These are phyloP conservation scores for Eidolon dupreanum DNA, from an alignment of 2,797 vertebrate species.

Conservation along the genomic window DNA sequence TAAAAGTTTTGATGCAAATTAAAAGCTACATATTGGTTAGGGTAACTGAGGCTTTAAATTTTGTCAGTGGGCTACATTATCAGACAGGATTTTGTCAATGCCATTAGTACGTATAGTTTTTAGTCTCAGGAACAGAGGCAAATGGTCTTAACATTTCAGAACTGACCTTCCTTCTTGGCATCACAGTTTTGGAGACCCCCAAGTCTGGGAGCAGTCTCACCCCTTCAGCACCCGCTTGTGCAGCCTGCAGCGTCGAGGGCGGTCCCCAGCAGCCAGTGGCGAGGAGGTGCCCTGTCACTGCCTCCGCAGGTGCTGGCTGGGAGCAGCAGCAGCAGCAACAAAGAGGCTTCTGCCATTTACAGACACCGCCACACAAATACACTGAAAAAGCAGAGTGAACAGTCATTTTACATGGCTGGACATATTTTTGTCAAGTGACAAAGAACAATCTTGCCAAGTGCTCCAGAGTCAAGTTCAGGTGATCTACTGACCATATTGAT, in stretches of 20 bases:
- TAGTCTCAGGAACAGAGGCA: conserved; percentile 60
- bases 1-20: conserved; percentile 74
- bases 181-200: not conserved
- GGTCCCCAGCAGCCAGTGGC: conserved; percentile 60
- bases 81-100: not conserved
- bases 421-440: not conserved
- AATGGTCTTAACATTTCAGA: conserved; percentile 20
- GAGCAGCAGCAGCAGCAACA: conserved; percentile 68
- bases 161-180: conserved; percentile 66
- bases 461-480: not conserved
- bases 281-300: not conserved
- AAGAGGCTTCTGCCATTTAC: conserved; percentile 79
- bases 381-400: conserved; percentile 78
- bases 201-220: not conserved
- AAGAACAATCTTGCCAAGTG: not conserved
- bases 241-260: conserved; percentile 66
- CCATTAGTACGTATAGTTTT: conserved; percentile 71
- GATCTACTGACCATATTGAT: not conserved
- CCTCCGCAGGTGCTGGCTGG: conserved; percentile 47
- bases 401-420: not conserved
- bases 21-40: conserved; percentile 72
- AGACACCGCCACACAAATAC: conserved; percentile 95
- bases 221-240: not conserved
- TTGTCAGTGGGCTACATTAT: conserved; percentile 64
- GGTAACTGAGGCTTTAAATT: conserved; percentile 66